Conservation (phyloP, 2,888 invertebrate species). For the Rhagonycha fulva region DNA sequence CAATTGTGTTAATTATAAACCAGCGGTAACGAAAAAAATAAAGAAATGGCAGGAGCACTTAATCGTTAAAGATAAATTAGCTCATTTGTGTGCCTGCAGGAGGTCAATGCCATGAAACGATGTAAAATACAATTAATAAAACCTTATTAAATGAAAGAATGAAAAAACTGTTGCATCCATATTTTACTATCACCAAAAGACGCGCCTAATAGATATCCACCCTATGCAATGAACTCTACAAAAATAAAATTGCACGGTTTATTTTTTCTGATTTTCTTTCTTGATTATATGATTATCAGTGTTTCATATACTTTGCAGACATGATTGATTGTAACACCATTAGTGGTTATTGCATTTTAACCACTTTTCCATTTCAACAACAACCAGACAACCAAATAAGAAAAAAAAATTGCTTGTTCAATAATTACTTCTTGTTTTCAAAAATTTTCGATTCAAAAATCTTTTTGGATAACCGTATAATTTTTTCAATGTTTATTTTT, state of each 20-base stretch:
- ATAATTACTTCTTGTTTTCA: background rate
- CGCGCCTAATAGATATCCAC: background rate
- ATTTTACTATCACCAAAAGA: background rate
- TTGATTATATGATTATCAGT: background rate
- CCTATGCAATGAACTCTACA: background rate
- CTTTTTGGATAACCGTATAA: too few species aligned
- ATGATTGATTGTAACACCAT: background rate
- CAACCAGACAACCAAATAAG: background rate
- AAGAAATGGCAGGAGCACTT: slow-evolving; percentile 2
- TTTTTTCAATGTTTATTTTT: too few species aligned
- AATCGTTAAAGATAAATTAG: slow-evolving; percentile 30
- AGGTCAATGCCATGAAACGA: slow-evolving; percentile 33
- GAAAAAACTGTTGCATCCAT: slow-evolving; percentile 1
- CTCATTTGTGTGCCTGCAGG: slow-evolving; percentile 31
- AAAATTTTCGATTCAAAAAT: too few species aligned
- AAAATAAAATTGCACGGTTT: background rate
- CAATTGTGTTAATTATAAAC: background rate
- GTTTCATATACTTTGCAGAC: background rate
- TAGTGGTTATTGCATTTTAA: background rate
- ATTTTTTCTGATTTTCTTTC: background rate
- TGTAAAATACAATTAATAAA: slow-evolving; percentile 29
- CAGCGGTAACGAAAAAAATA: background rate
- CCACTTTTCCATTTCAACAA: background rate
- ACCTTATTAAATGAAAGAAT: slow-evolving; percentile 19
- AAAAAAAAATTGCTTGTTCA: background rate